Conservation (phyloP, 1,140 invertebrate genomes). For the Colletes gigas region DNA sequence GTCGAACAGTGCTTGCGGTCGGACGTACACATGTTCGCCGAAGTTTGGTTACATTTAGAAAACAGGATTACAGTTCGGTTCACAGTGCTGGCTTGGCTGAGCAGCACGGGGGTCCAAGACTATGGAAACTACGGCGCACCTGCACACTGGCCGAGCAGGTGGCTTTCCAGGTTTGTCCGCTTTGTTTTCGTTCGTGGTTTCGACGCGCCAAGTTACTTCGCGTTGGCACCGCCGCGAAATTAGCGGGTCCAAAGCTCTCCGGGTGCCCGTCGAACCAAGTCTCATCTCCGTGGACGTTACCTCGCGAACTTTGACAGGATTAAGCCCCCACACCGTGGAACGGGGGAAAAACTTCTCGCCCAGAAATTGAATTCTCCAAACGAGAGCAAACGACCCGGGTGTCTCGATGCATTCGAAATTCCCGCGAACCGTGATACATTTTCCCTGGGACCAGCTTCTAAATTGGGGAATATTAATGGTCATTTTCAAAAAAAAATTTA, state of each 20-base stretch:
- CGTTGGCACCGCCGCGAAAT: neutral
- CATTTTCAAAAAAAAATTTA: too few species aligned
- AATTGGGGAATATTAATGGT: too few species aligned
- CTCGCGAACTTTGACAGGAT: neutral
- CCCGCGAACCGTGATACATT: too few species aligned
- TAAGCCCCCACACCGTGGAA: too few species aligned
- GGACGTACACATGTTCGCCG: constrained; percentile 73
- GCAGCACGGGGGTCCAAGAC: constrained; percentile 48
- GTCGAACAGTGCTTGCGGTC: constrained; percentile 76
- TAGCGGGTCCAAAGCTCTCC: neutral
- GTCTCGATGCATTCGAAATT: neutral
- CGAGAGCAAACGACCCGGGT: neutral
- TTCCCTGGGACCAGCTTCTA: neutral
- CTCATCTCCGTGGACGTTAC: neutral
- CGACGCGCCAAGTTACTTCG: constrained; percentile 22
- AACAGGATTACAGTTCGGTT: constrained; percentile 78
- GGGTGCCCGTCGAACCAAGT: neutral
- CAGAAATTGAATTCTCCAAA: neutral
- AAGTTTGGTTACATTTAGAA: constrained; percentile 77
- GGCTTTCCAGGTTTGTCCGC: constrained; percentile 49
- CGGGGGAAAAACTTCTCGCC: neutral
- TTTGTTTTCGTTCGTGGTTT: constrained; percentile 35
- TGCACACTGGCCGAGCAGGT: constrained; percentile 60
- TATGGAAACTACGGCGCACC: constrained; percentile 65
- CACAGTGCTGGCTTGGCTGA: constrained; percentile 18